A percentile compares a stretch with the other conserved stretches of the same genome.
Evolutionary conservation across 2,797 vertebrate genomes (phyloP).

Genomic region (Eremophila alpestris): DNA sequence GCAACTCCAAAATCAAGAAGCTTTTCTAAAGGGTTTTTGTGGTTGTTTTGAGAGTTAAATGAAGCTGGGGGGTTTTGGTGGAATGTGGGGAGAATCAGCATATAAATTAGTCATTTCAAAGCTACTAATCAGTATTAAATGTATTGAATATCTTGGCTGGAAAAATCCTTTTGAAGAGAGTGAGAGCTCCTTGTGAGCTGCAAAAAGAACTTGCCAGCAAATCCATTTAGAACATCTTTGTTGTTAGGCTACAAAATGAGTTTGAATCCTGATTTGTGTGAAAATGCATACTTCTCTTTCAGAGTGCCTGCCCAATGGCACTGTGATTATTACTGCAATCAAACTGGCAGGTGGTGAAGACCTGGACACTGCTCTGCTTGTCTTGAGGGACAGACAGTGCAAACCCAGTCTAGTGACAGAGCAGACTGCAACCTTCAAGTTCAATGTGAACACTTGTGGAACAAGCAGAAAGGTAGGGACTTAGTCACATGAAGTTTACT

Average conservation of each 20-base stretch:
- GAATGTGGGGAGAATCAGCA: background rate
- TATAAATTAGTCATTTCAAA: background rate
- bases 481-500: background rate
- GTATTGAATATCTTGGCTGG: background rate
- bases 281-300: background rate
- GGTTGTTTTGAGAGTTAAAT: background rate
- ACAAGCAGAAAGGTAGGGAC: slow-evolving; percentile 60
- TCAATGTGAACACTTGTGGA: slow-evolving; percentile 43
- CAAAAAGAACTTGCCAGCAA: background rate
- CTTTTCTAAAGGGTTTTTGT: background rate
- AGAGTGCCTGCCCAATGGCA: slow-evolving; percentile 85
- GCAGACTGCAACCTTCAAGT: slow-evolving; percentile 53
- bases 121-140: background rate
- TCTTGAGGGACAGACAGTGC: slow-evolving; percentile 78
- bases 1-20: background rate
- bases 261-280: background rate
- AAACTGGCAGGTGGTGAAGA: slow-evolving; percentile 75
- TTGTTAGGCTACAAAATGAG: background rate
- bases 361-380: slow-evolving; percentile 71
- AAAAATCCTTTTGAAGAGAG: background rate
- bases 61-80: fast-evolving
- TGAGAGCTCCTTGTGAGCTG: background rate
- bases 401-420: slow-evolving; percentile 67
- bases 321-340: slow-evolving; percentile 75
- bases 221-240: background rate